Conservation (phyloP, 2,113 vertebrate genomes). For the Malurus cyaneus region DNA sequence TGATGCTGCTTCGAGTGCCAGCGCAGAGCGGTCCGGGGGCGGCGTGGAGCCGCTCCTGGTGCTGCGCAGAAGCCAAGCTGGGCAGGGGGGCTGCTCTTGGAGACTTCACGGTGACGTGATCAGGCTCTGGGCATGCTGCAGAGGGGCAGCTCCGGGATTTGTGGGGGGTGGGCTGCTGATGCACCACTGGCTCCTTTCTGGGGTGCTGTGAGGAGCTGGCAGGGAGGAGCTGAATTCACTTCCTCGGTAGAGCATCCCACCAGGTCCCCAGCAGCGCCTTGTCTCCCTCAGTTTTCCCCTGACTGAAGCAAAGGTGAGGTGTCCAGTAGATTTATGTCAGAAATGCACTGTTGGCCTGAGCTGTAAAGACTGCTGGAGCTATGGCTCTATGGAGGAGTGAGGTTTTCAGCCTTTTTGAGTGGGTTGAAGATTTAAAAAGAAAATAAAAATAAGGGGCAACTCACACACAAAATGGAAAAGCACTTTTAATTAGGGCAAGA, state of each 20-base stretch:
- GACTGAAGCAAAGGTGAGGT: background rate
- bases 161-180: background rate
- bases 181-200: background rate
- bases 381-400: background rate
- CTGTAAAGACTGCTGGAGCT: background rate
- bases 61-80: rapidly evolving
- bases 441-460: background rate
- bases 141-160: rapidly evolving
- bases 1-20: background rate
- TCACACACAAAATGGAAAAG: background rate
- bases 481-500: background rate
- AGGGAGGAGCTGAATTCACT: background rate
- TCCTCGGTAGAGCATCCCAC: background rate
- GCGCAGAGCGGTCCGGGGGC: rapidly evolving
- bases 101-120: rapidly evolving
- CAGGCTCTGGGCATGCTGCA: rapidly evolving
- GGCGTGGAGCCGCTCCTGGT: background rate
- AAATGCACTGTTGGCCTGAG: background rate
- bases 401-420: background rate
- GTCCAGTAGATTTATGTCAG: background rate
- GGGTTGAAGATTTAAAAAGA: background rate
- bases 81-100: background rate
- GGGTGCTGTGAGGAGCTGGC: background rate
- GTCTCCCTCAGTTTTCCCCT: background rate
- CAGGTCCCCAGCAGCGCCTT: background rate